Evolutionary conservation across 1,140 invertebrate species (phyloP).

Genomic region (Hetaerina americana): DNA sequence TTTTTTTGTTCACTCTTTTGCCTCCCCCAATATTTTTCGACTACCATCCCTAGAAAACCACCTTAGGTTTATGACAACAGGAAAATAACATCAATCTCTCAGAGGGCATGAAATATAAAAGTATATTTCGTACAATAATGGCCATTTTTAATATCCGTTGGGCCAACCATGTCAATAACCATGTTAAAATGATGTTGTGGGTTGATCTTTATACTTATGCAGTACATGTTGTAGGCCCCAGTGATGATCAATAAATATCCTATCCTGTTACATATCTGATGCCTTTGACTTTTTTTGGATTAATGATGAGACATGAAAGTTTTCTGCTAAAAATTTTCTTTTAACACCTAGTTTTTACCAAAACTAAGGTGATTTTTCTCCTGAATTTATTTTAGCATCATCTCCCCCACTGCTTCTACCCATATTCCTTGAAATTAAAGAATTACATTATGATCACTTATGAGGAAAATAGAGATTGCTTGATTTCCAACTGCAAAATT

Average conservation of each 20-base stretch:
- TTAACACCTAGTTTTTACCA: no score
- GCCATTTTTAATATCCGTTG: neutral
- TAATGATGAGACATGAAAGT: no score
- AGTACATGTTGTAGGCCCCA: neutral
- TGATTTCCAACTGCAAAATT: no score
- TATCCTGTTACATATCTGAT: neutral
- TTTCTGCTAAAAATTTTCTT: no score
- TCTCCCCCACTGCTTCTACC: no score
- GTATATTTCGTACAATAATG: neutral
- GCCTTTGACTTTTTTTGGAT: neutral
- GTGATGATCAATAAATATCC: neutral
- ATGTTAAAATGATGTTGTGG: neutral
- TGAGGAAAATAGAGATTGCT: no score
- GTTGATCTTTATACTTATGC: neutral
- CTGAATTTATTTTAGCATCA: no score
- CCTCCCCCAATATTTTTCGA: neutral
- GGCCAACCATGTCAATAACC: neutral
- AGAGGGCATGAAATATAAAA: neutral
- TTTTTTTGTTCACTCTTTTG: neutral
- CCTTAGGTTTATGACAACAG: neutral
- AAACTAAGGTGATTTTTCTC: no score
- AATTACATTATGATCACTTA: no score
- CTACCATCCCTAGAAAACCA: neutral
- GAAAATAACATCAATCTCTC: neutral
- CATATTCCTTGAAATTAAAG: no score